These are phyloP conservation scores for Euphonia xanthogaster DNA, from an alignment of 2,797 vertebrate genomes.

Conservation along the genomic window DNA sequence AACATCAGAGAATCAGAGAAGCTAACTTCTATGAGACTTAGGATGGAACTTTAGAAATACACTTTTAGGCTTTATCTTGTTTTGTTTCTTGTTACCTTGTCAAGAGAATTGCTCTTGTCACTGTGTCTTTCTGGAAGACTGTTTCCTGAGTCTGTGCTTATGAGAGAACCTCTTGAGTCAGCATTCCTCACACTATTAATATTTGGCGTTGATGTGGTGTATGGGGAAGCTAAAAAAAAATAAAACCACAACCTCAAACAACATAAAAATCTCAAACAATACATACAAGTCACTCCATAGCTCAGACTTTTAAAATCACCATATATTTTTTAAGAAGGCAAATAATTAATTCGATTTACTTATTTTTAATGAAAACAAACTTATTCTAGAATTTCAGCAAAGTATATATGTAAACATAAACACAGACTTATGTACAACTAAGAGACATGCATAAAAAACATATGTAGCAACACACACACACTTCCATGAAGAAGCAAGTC, in stretches of 20 bases:
- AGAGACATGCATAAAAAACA: not conserved
- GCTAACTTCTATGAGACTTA: not conserved
- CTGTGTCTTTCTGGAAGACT: constrained; percentile 89
- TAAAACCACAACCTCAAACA: not conserved
- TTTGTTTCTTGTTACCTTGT: constrained; percentile 83
- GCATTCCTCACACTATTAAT: constrained; percentile 86
- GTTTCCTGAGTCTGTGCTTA: constrained; percentile 94
- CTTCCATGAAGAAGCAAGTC: not conserved
- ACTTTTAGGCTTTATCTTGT: not conserved
- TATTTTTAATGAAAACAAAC: not conserved
- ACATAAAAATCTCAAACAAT: not conserved
- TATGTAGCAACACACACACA: not conserved
- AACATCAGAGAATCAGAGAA: not conserved
- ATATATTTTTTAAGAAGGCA: not conserved
- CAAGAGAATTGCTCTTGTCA: constrained; percentile 89
- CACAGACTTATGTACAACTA: not conserved
- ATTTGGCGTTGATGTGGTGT: constrained; percentile 89
- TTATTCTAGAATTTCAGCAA: not conserved
- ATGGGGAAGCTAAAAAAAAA: constrained; percentile 84
- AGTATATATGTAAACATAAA: not conserved
- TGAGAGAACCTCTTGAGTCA: constrained; percentile 92
- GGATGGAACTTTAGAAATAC: not conserved
- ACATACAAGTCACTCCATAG: not conserved
- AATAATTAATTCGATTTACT: not conserved
- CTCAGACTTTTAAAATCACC: not conserved